These are phyloP conservation scores for Notothenia rossii DNA, from an alignment of 2,113 vertebrate genomes.

Conservation along the genomic window DNA sequence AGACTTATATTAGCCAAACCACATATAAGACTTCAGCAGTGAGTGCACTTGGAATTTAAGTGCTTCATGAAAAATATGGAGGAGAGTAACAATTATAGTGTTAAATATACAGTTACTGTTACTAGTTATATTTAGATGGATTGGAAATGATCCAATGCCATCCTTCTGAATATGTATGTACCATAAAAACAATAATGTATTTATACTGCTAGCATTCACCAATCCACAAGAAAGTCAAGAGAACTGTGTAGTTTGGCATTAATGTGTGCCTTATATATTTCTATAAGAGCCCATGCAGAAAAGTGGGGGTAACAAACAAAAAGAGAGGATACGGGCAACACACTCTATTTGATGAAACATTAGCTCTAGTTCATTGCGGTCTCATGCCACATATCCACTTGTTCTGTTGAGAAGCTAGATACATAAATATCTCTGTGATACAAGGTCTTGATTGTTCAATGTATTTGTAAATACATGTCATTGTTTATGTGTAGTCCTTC, in stretches of 20 bases:
- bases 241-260: constrained; percentile 30
- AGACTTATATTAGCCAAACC: background rate
- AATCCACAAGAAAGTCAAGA: constrained; percentile 9
- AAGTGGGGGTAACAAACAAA: background rate
- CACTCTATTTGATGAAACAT: constrained; percentile 46
- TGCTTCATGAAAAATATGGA: background rate
- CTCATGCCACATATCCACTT: constrained; percentile 15
- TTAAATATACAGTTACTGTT: too few species aligned
- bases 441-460: background rate
- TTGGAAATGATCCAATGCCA: background rate
- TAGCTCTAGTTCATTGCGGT: constrained; percentile 43
- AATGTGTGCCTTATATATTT: constrained; percentile 19
- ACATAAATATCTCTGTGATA: constrained; percentile 3
- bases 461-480: background rate
- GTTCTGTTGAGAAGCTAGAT: background rate
- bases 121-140: background rate
- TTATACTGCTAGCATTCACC: background rate
- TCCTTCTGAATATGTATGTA: background rate
- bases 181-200: background rate
- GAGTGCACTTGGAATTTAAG: background rate
- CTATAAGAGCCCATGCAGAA: constrained; percentile 17
- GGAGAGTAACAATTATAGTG: background rate
- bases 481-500: background rate
- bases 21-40: background rate
- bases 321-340: constrained; percentile 7